Evolutionary conservation across 1,140 invertebrate genomes (phyloP).

Genomic region (Cyclina sinensis): DNA sequence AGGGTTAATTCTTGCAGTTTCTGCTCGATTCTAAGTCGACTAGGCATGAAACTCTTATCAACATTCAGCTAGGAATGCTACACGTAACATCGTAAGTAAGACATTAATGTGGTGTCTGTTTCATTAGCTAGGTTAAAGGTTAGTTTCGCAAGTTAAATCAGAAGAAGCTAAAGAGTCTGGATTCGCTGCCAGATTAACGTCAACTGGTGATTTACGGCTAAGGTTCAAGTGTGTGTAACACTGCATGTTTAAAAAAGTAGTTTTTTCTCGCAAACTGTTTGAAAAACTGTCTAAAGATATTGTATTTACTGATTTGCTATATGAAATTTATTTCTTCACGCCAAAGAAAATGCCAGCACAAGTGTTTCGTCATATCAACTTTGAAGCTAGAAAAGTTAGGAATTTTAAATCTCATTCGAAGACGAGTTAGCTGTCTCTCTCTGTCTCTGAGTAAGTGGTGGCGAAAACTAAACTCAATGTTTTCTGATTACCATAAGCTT

Average conservation of each 20-base stretch:
- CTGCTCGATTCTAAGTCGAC: constrained; percentile 11
- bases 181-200: constrained; percentile 29
- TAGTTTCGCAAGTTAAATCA: constrained; percentile 32
- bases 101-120: constrained; percentile 54
- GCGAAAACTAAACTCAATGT: no score
- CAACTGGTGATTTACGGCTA: constrained; percentile 51
- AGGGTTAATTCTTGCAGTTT: constrained; percentile 23
- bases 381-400: no score
- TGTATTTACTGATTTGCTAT: neutral
- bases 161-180: constrained; percentile 40
- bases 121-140: constrained; percentile 36
- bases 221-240: constrained; percentile 39
- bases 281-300: constrained; percentile 8
- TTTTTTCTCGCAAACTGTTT: constrained; percentile 13
- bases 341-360: no score
- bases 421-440: no score
- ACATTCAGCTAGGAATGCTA: neutral
- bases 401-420: no score
- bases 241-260: constrained; percentile 10
- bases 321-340: no score
- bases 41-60: constrained; percentile 49
- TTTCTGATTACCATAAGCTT: no score
- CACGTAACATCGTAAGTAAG: constrained; percentile 28
- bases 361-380: no score
- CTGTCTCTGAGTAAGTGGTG: no score